phyloP scores from a whole-genome alignment of 2,113 vertebrate genomes.

The Entelurus aequoreus region DNA sequence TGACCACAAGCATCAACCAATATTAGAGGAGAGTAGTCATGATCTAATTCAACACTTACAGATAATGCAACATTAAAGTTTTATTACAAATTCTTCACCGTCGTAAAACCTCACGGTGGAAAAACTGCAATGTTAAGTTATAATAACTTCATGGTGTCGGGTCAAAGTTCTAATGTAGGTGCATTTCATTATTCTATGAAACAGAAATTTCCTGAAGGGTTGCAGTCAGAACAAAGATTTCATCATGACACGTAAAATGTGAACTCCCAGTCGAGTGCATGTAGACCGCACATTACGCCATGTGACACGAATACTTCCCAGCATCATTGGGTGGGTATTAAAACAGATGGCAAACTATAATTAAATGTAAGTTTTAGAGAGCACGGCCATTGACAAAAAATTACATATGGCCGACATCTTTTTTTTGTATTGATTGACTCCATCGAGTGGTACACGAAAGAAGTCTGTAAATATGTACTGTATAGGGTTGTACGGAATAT shows the following conservation, averaged over 20 bases:
- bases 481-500: too few species aligned
- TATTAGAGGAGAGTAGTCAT: background rate
- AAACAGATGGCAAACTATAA: conserved; percentile 19
- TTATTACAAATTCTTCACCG: background rate
- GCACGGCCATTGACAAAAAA: conserved; percentile 5
- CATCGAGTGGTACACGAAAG: too few species aligned
- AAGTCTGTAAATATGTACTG: too few species aligned
- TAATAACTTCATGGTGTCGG: background rate
- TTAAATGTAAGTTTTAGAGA: conserved; percentile 27
- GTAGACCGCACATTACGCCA: conserved; percentile 35
- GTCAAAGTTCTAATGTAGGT: background rate
- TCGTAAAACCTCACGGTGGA: background rate
- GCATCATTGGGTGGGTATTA: conserved; percentile 39
- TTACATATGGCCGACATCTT: conserved; percentile 2
- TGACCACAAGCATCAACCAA: conserved; percentile 6
- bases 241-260: conserved; percentile 13
- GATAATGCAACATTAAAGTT: background rate
- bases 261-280: conserved; percentile 3
- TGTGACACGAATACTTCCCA: conserved; percentile 45
- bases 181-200: background rate
- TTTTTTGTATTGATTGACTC: conserved; percentile 1
- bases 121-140: background rate
- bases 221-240: conserved; percentile 2
- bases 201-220: background rate
- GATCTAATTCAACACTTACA: background rate